phyloP scores from a whole-genome alignment of 92 coral and sea anemone genomes.

The Zoanthus sociatus region DNA sequence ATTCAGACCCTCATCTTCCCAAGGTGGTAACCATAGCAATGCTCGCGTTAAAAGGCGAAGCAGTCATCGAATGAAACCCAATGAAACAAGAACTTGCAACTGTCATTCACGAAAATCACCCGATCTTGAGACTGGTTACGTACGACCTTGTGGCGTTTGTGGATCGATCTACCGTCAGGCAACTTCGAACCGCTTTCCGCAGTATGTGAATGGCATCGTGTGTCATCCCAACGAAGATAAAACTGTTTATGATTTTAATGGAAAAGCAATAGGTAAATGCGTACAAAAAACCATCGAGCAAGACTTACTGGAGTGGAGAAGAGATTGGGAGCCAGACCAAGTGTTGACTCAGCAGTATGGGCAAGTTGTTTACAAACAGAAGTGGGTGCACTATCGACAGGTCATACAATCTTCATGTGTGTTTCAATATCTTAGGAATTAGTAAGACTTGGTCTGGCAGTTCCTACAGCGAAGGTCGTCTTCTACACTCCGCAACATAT shows the following conservation, averaged over 20 bases:
- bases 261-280: constrained; percentile 2
- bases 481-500: too few relatives aligned
- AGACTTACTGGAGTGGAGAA: constrained; percentile 23
- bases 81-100: background rate
- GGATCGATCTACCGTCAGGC: constrained; percentile 30
- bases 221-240: constrained; percentile 24
- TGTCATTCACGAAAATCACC: background rate
- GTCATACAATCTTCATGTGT: constrained; percentile 29
- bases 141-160: constrained; percentile 9
- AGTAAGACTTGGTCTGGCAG: background rate
- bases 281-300: constrained; percentile 29
- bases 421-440: background rate
- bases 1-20: background rate
- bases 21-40: background rate
- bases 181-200: constrained; percentile 14
- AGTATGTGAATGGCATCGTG: constrained; percentile 20
- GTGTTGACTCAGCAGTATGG: background rate
- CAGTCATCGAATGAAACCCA: background rate
- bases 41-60: constrained; percentile 28
- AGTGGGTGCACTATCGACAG: constrained; percentile 33
- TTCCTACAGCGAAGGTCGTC: too few relatives aligned
- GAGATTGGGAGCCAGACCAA: background rate
- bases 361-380: constrained; percentile 8
- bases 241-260: background rate
- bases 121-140: background rate